phyloP scores from a whole-genome alignment of 2,113 vertebrate species.

The Delphinapterus leucas region DNA sequence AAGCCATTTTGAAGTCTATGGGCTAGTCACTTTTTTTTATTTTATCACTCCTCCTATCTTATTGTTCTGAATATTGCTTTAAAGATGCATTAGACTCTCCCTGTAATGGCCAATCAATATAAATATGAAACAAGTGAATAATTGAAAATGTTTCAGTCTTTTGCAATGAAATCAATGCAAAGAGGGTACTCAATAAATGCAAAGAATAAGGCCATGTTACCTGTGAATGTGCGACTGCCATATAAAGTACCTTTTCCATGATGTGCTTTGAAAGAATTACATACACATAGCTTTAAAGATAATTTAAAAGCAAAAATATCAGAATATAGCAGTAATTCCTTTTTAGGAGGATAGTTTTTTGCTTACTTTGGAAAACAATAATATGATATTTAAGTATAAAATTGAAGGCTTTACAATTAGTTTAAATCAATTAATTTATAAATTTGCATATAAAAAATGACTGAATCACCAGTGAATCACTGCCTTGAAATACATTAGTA shows the following conservation, averaged over 20 bases:
- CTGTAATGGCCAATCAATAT: slow-evolving; percentile 20
- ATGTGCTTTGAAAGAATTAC: not conserved
- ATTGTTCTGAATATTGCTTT: slow-evolving; percentile 31
- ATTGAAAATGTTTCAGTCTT: slow-evolving; percentile 33
- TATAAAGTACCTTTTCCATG: not conserved
- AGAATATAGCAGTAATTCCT: not conserved
- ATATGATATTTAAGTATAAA: slow-evolving; percentile 31
- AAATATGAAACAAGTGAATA: slow-evolving; percentile 39
- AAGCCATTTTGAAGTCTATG: not conserved
- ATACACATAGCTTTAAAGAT: slow-evolving; percentile 10
- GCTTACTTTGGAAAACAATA: slow-evolving; percentile 36
- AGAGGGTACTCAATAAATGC: slow-evolving; percentile 13
- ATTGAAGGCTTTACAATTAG: slow-evolving; percentile 40
- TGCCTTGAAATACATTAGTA: not conserved
- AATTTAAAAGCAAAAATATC: slow-evolving; percentile 50
- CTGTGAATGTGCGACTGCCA: not conserved
- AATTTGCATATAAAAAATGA: not conserved
- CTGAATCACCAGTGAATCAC: not conserved
- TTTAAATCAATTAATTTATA: slow-evolving; percentile 23
- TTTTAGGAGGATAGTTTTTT: not conserved
- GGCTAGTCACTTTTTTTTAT: not conserved
- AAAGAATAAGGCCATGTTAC: not conserved
- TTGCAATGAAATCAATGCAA: slow-evolving; percentile 46
- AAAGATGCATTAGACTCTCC: slow-evolving; percentile 6
- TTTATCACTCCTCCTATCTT: not conserved